These are phyloP conservation scores for Strigamia crassipes DNA, from an alignment of 2,888 invertebrate genomes.

Conservation along the genomic window DNA sequence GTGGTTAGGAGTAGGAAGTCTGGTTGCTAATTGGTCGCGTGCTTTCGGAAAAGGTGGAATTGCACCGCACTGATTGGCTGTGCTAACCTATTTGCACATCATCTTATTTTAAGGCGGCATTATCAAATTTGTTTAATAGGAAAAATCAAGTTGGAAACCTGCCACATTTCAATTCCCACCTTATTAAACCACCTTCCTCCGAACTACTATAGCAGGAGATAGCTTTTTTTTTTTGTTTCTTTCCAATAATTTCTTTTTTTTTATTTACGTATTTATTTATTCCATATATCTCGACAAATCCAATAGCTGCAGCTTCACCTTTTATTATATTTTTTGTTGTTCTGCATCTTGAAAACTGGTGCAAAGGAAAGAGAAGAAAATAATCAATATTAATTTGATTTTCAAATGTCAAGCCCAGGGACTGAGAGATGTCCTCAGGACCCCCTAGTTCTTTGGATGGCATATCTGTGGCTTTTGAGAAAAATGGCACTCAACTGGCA, in stretches of 20 bases:
- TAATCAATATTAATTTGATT: slow-evolving; percentile 47
- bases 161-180: slow-evolving; percentile 26
- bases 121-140: slow-evolving; percentile 36
- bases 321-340: slow-evolving; percentile 4
- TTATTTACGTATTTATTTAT: too few relatives aligned
- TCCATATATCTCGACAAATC: neutral
- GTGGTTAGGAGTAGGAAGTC: neutral
- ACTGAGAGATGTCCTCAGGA: slow-evolving; percentile 20
- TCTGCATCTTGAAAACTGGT: slow-evolving; percentile 24
- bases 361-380: slow-evolving; percentile 25
- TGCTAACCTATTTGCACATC: slow-evolving; percentile 31
- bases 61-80: slow-evolving; percentile 30
- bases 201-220: neutral
- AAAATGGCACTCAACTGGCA: slow-evolving; percentile 34
- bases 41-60: slow-evolving; percentile 30
- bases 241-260: neutral
- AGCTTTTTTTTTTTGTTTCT: neutral
- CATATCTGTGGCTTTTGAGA: slow-evolving; percentile 34
- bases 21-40: slow-evolving; percentile 31
- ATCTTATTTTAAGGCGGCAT: slow-evolving; percentile 35
- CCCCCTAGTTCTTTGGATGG: neutral
- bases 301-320: neutral
- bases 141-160: slow-evolving; percentile 35
- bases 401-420: slow-evolving; percentile 43
- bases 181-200: neutral